Percentiles rank a stretch among this genome's conserved stretches.
Evolutionary conservation across 2,797 vertebrate genomes (phyloP).

Genomic region (Paguma larvata): DNA sequence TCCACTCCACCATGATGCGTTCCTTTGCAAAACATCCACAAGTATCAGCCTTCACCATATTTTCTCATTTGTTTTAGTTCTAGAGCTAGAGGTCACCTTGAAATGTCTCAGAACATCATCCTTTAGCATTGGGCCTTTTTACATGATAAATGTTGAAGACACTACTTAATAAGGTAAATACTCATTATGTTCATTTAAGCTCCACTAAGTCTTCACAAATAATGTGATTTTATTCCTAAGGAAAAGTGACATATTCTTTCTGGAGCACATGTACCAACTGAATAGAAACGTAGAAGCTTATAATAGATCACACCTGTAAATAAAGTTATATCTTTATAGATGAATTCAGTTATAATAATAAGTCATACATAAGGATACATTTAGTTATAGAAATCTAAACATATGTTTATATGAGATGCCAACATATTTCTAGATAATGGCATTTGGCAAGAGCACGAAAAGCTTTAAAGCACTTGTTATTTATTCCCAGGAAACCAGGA

Average conservation of each 20-base stretch:
- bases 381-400: slow-evolving; percentile 76
- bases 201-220: slow-evolving; percentile 60
- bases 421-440: slow-evolving; percentile 78
- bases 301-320: slow-evolving; percentile 70
- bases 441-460: slow-evolving; percentile 69
- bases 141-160: slow-evolving; percentile 31
- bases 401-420: slow-evolving; percentile 73
- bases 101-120: slow-evolving; percentile 38
- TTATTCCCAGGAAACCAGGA: slow-evolving; percentile 66
- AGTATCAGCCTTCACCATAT: neutral
- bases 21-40: neutral
- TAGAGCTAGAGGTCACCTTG: slow-evolving; percentile 61
- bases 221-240: slow-evolving; percentile 60
- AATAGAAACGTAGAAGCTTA: slow-evolving; percentile 60
- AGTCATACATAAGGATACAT: slow-evolving; percentile 52
- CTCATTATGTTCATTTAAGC: slow-evolving; percentile 40
- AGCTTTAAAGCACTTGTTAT: slow-evolving; percentile 73
- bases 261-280: neutral
- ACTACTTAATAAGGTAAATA: slow-evolving; percentile 54
- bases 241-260: slow-evolving; percentile 59
- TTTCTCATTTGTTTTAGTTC: slow-evolving; percentile 36
- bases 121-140: neutral
- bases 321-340: slow-evolving; percentile 66
- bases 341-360: slow-evolving; percentile 66
- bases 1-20: neutral